These are phyloP conservation scores for Choristoneura fumiferana DNA, from an alignment of 1,140 invertebrate genomes.

Conservation along the genomic window DNA sequence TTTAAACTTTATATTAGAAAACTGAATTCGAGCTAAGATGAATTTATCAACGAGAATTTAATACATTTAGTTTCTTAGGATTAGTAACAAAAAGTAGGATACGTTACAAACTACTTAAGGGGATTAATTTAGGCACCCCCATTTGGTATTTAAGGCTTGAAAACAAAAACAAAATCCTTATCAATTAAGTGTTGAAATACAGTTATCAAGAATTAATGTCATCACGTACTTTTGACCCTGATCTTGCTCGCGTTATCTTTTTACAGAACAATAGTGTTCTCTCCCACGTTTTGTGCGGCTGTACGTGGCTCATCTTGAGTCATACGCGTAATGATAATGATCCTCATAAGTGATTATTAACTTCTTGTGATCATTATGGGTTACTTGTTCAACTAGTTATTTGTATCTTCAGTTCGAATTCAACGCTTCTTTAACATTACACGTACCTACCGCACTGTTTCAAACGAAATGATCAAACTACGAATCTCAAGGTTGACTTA, in stretches of 20 bases:
- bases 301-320: slow-evolving; percentile 29
- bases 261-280: slow-evolving; percentile 41
- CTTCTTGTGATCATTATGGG: slow-evolving; percentile 20
- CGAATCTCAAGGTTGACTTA: not conserved
- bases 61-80: no score
- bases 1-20: no score
- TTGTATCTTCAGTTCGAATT: no score
- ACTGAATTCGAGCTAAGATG: no score
- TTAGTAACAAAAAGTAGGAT: no score
- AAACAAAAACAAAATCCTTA: not conserved
- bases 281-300: slow-evolving; percentile 63
- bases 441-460: not conserved
- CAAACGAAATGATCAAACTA: not conserved
- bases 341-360: slow-evolving; percentile 30
- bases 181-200: slow-evolving; percentile 4
- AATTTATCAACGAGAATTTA: no score
- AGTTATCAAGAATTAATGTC: not conserved
- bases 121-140: no score
- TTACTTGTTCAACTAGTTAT: not conserved
- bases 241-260: slow-evolving; percentile 46
- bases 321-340: slow-evolving; percentile 44
- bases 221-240: slow-evolving; percentile 41
- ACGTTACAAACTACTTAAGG: no score
- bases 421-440: not conserved
- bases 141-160: no score